A percentile compares a stretch with the other conserved stretches of the same genome.
Conservation (phyloP, 2,888 invertebrate species). For the Campoplex capitator region DNA sequence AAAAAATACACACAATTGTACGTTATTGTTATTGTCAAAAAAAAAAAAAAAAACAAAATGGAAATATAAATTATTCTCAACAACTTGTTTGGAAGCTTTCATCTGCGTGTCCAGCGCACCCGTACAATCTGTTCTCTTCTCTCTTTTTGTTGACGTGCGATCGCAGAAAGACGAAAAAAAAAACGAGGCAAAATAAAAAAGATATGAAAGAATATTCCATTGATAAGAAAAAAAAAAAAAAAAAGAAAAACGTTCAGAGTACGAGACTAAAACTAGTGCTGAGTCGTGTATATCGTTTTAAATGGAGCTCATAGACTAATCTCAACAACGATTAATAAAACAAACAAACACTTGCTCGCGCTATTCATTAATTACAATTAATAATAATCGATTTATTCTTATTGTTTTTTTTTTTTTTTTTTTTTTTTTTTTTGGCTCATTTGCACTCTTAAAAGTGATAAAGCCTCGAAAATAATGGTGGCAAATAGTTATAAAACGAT, state of each 20-base stretch:
- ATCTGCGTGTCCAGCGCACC: background rate
- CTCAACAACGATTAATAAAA: background rate
- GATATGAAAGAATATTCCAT: background rate
- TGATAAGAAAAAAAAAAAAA: background rate
- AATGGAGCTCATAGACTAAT: constrained; percentile 34
- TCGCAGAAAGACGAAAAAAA: background rate
- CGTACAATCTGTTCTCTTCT: background rate
- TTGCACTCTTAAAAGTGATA: constrained; percentile 39
- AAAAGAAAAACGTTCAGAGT: background rate
- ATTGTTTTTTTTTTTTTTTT: constrained; percentile 20
- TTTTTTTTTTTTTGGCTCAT: constrained; percentile 42
- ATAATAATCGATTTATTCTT: constrained; percentile 46
- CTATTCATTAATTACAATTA: constrained; percentile 42
- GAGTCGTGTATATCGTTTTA: constrained; percentile 19
- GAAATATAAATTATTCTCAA: constrained; percentile 60
- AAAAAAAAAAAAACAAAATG: constrained; percentile 7
- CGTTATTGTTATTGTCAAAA: constrained; percentile 49
- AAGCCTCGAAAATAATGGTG: constrained; percentile 12
- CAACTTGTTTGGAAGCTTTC: constrained; percentile 12
- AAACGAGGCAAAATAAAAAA: background rate
- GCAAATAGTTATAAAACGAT: constrained; percentile 15
- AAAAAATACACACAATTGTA: constrained; percentile 40
- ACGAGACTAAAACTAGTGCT: constrained; percentile 21
- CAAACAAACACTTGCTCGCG: constrained; percentile 43
- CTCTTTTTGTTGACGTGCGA: background rate